These are phyloP conservation scores for Stratiolaelaps scimitus DNA, from an alignment of 1,140 invertebrate species.

Conservation along the genomic window DNA sequence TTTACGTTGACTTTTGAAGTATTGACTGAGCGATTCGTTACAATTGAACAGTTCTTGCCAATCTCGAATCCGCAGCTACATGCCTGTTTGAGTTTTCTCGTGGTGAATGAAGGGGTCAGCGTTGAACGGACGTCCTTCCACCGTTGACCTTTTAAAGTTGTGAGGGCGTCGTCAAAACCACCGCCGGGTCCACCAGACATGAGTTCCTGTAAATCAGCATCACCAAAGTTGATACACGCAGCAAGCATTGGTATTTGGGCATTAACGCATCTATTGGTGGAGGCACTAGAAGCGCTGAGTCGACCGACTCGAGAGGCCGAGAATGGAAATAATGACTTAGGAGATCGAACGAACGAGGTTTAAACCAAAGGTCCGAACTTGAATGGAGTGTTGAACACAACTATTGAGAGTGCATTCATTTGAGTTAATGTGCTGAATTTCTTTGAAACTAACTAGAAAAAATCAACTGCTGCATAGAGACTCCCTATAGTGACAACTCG, in stretches of 20 bases:
- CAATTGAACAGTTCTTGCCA: background rate
- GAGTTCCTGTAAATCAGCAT: conserved; percentile 2
- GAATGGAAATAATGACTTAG: background rate
- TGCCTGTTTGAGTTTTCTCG: conserved; percentile 43
- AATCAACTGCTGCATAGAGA: background rate
- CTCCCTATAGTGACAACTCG: background rate
- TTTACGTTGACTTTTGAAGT: background rate
- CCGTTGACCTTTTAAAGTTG: conserved; percentile 29
- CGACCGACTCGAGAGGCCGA: background rate
- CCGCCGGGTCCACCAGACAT: background rate
- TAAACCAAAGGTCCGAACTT: too few species aligned
- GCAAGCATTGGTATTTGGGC: background rate
- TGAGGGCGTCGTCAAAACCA: conserved; percentile 8
- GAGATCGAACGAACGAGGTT: background rate
- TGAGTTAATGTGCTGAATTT: background rate
- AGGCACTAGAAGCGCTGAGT: background rate
- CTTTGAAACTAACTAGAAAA: background rate
- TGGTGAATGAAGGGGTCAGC: conserved; percentile 47
- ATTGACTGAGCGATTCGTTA: background rate
- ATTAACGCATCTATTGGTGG: background rate
- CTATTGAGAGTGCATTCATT: background rate
- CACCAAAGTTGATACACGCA: background rate
- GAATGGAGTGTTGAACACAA: background rate
- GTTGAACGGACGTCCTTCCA: conserved; percentile 46
- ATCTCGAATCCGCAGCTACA: background rate